These are phyloP conservation scores for Elmis aenea DNA, from an alignment of 2,888 invertebrate species.

Conservation along the genomic window DNA sequence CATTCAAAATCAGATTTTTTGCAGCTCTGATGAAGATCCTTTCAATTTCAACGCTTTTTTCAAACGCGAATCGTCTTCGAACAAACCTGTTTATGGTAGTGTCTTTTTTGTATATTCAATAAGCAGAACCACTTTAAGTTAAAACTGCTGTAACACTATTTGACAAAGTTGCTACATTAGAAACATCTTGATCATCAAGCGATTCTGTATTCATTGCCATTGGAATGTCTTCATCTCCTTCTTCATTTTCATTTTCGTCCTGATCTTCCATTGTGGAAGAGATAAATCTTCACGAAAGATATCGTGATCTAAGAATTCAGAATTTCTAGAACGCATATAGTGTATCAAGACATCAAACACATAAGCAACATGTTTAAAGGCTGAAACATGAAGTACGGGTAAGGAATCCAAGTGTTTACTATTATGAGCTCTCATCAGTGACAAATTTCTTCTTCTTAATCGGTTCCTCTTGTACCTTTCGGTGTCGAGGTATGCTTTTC, in stretches of 20 bases:
- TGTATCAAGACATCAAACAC: slow-evolving; percentile 91
- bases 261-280: slow-evolving; percentile 48
- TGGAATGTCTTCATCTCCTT: slow-evolving; percentile 76
- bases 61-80: too few relatives aligned
- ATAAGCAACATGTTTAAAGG: slow-evolving; percentile 93
- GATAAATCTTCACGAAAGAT: slow-evolving; percentile 44
- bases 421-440: slow-evolving; percentile 91
- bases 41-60: too few relatives aligned
- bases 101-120: too few relatives aligned
- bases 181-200: slow-evolving; percentile 60
- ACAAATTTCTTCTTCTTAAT: too few relatives aligned
- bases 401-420: slow-evolving; percentile 94
- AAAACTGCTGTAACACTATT: slow-evolving; percentile 35
- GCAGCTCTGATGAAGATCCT: too few relatives aligned
- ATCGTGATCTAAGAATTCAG: slow-evolving; percentile 50
- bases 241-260: slow-evolving; percentile 75
- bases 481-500: too few relatives aligned
- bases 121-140: too few relatives aligned
- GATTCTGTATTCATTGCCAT: slow-evolving; percentile 71
- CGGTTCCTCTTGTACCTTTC: too few relatives aligned
- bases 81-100: too few relatives aligned
- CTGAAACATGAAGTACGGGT: slow-evolving; percentile 90
- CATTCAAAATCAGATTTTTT: too few relatives aligned
- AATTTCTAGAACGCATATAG: slow-evolving; percentile 79
- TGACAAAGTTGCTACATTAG: slow-evolving; percentile 44